These are phyloP conservation scores for Python bivittatus DNA, from an alignment of 2,113 vertebrate genomes.

Conservation along the genomic window DNA sequence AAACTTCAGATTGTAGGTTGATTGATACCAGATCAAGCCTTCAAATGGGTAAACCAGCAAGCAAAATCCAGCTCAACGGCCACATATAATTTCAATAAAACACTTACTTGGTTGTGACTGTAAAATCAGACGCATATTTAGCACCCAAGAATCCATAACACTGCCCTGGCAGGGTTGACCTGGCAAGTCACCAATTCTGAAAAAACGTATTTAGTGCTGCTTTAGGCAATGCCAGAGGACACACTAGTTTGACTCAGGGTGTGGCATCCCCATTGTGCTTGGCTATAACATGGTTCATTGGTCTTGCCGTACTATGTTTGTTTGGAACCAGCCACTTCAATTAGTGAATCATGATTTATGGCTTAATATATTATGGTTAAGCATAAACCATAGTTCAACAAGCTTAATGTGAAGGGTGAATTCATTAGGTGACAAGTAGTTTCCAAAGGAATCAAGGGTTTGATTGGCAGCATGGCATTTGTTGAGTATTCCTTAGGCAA, in stretches of 20 bases:
- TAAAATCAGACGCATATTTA: background rate
- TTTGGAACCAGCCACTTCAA: background rate
- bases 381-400: background rate
- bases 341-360: background rate
- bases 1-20: background rate
- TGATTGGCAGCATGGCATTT: background rate
- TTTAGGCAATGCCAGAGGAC: background rate
- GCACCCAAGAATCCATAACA: background rate
- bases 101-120: too few species aligned
- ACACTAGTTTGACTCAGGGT: background rate
- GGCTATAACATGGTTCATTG: background rate
- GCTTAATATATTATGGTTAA: background rate
- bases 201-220: background rate
- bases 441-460: background rate
- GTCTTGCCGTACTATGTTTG: background rate
- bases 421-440: background rate
- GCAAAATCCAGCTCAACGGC: background rate
- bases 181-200: background rate
- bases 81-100: too few species aligned
- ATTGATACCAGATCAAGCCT: background rate
- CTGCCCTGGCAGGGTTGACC: background rate
- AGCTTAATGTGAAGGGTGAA: background rate
- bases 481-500: background rate
- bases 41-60: background rate
- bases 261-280: background rate